A percentile compares a stretch with the other conserved stretches of the same genome.
Conservation (phyloP, 1,140 invertebrate genomes). For the Diorhabda carinulata region DNA sequence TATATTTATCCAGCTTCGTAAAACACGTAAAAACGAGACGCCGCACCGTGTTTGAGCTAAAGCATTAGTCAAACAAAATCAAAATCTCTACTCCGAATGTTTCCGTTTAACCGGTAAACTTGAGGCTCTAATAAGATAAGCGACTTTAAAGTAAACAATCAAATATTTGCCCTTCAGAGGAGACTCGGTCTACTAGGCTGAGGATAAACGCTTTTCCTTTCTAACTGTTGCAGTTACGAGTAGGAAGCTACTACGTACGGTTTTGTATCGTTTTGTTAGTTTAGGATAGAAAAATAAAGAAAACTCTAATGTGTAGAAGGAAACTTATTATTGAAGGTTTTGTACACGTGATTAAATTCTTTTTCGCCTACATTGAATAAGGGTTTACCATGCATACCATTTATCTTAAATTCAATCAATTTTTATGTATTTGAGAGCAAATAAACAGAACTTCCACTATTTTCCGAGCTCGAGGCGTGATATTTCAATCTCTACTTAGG, state of each 20-base stretch:
- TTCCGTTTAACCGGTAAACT: slow-evolving; percentile 23
- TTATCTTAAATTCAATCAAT: no score
- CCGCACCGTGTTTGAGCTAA: background rate
- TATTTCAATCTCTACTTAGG: no score
- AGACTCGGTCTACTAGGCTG: slow-evolving; percentile 10
- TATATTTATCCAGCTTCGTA: no score
- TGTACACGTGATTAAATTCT: no score
- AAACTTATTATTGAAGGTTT: no score
- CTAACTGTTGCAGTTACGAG: background rate
- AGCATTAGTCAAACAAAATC: slow-evolving; percentile 7
- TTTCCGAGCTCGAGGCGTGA: no score
- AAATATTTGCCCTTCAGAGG: slow-evolving; percentile 24
- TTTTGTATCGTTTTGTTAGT: background rate
- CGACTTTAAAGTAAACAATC: slow-evolving; percentile 28
- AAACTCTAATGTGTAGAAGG: no score
- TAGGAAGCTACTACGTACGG: background rate
- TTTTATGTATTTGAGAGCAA: no score
- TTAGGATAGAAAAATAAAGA: background rate
- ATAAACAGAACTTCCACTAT: no score
- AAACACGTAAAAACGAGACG: no score
- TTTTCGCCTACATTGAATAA: no score
- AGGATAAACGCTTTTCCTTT: slow-evolving; percentile 6
- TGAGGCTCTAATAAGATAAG: slow-evolving; percentile 28
- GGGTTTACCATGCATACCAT: no score
- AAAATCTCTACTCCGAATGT: slow-evolving; percentile 17